These are phyloP conservation scores for Antitype chi DNA, from an alignment of 2,888 invertebrate species.

Conservation along the genomic window DNA sequence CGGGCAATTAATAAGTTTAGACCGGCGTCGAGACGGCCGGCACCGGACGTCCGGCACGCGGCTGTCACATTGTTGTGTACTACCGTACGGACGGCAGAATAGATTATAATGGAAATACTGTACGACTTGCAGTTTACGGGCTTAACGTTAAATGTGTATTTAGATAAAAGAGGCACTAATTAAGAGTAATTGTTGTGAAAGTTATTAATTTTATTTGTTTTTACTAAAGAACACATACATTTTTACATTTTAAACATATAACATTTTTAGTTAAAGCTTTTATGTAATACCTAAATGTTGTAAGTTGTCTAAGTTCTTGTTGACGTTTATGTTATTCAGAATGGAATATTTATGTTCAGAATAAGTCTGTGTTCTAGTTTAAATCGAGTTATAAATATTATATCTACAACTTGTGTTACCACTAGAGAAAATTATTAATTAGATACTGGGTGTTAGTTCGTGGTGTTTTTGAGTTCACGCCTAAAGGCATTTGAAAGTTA, in stretches of 20 bases:
- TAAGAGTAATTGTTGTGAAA: background rate
- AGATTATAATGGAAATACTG: conserved; percentile 57
- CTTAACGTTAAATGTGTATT: conserved; percentile 7
- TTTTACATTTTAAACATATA: background rate
- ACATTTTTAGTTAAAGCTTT: background rate
- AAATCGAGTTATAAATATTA: background rate
- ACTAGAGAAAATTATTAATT: conserved; percentile 13
- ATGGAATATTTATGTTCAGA: background rate
- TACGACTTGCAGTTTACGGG: conserved; percentile 35
- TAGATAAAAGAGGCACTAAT: background rate
- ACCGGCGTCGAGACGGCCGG: conserved; percentile 73
- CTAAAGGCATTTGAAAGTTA: conserved; percentile 30
- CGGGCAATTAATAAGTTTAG: conserved; percentile 88
- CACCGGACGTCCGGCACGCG: conserved; percentile 83
- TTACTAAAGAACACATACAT: background rate
- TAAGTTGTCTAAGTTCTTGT: background rate
- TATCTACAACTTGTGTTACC: background rate
- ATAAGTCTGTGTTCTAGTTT: background rate
- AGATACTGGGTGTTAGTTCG: conserved; percentile 21
- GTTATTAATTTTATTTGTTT: background rate
- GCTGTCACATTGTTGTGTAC: conserved; percentile 74
- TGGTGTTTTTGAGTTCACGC: conserved; percentile 13
- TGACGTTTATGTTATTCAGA: background rate
- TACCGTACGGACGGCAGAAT: conserved; percentile 70
- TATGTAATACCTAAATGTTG: too few relatives aligned